Conservation (phyloP, 2,888 invertebrate species). For the Crioceris asparagi region DNA sequence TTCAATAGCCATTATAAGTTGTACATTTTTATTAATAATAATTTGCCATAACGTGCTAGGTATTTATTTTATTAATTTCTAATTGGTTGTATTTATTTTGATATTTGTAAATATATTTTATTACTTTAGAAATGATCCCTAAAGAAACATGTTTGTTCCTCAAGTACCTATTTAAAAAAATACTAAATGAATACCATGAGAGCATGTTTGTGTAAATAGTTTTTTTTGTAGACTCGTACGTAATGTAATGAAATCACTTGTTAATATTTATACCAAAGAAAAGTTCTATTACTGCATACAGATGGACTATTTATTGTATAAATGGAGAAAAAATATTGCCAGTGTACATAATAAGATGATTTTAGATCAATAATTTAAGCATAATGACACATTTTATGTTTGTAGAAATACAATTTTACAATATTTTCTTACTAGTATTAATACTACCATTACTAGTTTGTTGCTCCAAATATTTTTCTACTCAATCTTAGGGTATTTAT, state of each 20-base stretch:
- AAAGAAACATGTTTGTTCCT: conserved; percentile 5
- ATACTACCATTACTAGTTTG: too few species aligned
- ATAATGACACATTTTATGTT: conserved; percentile 4
- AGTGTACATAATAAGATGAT: conserved; percentile 19
- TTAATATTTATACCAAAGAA: conserved; percentile 4
- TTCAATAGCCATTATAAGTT: neutral
- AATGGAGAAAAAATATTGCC: conserved; percentile 21
- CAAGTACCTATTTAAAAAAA: neutral
- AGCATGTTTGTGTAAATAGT: conserved; percentile 34
- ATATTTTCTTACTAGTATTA: neutral
- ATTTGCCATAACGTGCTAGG: too few species aligned
- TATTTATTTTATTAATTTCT: neutral
- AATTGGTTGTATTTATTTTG: neutral
- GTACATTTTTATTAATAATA: too few species aligned
- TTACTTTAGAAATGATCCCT: conserved; percentile 1
- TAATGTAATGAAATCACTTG: conserved; percentile 16
- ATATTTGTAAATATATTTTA: conserved; percentile 1
- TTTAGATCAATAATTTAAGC: conserved; percentile 5
- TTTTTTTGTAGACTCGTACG: conserved; percentile 29
- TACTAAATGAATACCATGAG: neutral
- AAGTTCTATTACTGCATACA: conserved; percentile 16
- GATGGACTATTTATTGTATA: conserved; percentile 18
- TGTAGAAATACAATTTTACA: conserved; percentile 1
- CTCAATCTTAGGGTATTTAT: too few species aligned
- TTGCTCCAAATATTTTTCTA: neutral